Evolutionary conservation across 1,140 invertebrate species (phyloP).

Genomic region (Brachionus calyciflorus): DNA sequence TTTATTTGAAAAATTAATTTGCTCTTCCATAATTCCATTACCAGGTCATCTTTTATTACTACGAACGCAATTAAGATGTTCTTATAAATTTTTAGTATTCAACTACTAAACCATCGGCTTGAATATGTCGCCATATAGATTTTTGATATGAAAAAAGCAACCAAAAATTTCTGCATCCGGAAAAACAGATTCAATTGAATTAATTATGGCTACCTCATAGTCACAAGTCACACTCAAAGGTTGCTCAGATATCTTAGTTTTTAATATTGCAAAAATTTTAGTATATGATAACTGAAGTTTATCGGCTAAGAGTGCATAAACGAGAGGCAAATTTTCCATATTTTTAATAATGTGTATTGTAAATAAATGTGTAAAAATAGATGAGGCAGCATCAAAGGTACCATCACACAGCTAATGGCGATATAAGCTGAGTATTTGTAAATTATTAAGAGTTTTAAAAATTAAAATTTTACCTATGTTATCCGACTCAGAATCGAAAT

Average conservation of each 20-base stretch:
- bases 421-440: background rate
- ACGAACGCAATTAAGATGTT: too few species aligned
- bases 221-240: slow-evolving; percentile 6
- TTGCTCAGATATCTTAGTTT: background rate
- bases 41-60: too few species aligned
- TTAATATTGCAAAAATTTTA: background rate
- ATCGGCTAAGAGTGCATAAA: background rate
- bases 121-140: slow-evolving; percentile 19
- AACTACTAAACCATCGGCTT: background rate
- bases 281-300: background rate
- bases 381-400: background rate
- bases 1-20: too few species aligned
- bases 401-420: slow-evolving; percentile 3
- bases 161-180: slow-evolving; percentile 1
- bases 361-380: background rate
- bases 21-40: too few species aligned
- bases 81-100: too few species aligned
- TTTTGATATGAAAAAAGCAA: slow-evolving; percentile 19
- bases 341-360: background rate
- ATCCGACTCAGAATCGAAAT: background rate
- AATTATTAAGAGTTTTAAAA: background rate
- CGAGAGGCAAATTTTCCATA: background rate
- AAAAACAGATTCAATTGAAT: background rate
- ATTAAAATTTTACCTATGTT: background rate
- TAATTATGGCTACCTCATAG: slow-evolving; percentile 20